Conservation (phyloP, 2,113 vertebrate species). For the Malurus melanocephalus region DNA sequence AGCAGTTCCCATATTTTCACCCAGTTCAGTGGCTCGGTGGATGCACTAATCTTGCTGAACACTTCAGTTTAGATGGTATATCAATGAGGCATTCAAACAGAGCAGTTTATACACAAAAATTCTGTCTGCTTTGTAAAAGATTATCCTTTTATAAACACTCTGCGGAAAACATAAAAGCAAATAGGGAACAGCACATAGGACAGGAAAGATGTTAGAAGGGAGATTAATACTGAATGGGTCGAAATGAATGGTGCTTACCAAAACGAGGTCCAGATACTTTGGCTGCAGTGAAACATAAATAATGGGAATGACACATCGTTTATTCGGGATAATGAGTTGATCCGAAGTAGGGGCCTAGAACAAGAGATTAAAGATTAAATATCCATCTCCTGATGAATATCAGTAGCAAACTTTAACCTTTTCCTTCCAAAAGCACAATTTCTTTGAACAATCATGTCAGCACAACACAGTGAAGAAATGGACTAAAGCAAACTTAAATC, state of each 20-base stretch:
- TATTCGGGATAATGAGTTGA: conserved; percentile 89
- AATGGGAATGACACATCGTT: conserved; percentile 88
- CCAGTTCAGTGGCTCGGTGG: conserved; percentile 74
- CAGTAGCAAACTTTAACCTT: conserved; percentile 87
- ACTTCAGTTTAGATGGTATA: conserved; percentile 82
- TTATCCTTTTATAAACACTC: conserved; percentile 87
- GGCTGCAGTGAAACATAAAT: conserved; percentile 86
- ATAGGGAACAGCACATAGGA: conserved; percentile 79
- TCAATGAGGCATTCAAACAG: conserved; percentile 81
- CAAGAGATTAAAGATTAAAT: conserved; percentile 90
- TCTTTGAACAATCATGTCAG: conserved; percentile 63
- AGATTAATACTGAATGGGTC: conserved; percentile 88
- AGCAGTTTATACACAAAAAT: conserved; percentile 83
- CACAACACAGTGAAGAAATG: conserved; percentile 44
- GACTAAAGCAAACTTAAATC: conserved; percentile 37
- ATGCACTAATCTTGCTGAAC: conserved; percentile 82
- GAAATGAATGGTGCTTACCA: conserved; percentile 82
- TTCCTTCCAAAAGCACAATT: conserved; percentile 79
- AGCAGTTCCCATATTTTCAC: conserved; percentile 73
- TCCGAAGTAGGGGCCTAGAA: conserved; percentile 82
- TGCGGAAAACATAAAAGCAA: conserved; percentile 84
- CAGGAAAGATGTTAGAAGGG: conserved; percentile 87
- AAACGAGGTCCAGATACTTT: conserved; percentile 84
- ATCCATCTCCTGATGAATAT: conserved; percentile 88
- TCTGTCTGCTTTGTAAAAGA: conserved; percentile 87